Percentiles rank a stretch among this genome's conserved stretches.
Conservation (phyloP, 2,113 vertebrate genomes). For the Columba janthina region DNA sequence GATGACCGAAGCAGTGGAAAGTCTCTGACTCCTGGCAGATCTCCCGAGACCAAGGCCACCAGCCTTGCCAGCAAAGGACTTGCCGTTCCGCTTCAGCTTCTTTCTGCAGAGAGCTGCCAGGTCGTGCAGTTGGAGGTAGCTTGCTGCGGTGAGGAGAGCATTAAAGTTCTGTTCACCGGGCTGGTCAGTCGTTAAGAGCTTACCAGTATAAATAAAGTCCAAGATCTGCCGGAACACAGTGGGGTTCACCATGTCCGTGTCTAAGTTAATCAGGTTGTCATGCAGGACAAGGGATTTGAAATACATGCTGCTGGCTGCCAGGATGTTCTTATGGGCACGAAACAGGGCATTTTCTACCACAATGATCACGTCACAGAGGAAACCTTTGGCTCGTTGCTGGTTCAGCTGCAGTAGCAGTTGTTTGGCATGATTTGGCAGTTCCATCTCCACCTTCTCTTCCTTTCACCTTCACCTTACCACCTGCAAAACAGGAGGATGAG, state of each 20-base stretch:
- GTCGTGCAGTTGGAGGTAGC: slow-evolving; percentile 99
- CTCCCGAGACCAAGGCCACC: slow-evolving; percentile 81
- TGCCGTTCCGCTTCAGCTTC: slow-evolving; percentile 89
- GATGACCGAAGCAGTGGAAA: slow-evolving; percentile 84
- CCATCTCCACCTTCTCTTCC: slow-evolving; percentile 95
- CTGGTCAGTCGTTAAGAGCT: slow-evolving; percentile 88
- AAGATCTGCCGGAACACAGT: slow-evolving; percentile 94
- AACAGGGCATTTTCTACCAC: slow-evolving; percentile 99
- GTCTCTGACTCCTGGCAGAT: slow-evolving; percentile 86
- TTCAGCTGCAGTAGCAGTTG: slow-evolving; percentile 99
- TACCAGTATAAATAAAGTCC: slow-evolving; percentile 99
- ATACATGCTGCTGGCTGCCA: slow-evolving; percentile 98
- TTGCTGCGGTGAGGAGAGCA: slow-evolving; percentile 94
- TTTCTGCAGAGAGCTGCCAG: slow-evolving; percentile 94
- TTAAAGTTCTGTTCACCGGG: slow-evolving; percentile 92
- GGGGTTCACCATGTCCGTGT: slow-evolving; percentile 98
- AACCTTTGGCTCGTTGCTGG: slow-evolving; percentile 98
- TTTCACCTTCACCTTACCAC: slow-evolving; percentile 83
- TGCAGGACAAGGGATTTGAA: slow-evolving; percentile 98
- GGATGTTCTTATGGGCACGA: slow-evolving; percentile 96
- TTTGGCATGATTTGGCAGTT: slow-evolving; percentile 99
- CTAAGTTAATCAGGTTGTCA: slow-evolving; percentile 98
- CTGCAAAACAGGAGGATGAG: slow-evolving; percentile 74
- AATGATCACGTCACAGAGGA: slow-evolving; percentile 97
- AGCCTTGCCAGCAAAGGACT: slow-evolving; percentile 83